Percentiles rank a stretch among this genome's conserved stretches.
phyloP scores from a whole-genome alignment of 2,888 invertebrate genomes.

The Lycophotia porphyrea region DNA sequence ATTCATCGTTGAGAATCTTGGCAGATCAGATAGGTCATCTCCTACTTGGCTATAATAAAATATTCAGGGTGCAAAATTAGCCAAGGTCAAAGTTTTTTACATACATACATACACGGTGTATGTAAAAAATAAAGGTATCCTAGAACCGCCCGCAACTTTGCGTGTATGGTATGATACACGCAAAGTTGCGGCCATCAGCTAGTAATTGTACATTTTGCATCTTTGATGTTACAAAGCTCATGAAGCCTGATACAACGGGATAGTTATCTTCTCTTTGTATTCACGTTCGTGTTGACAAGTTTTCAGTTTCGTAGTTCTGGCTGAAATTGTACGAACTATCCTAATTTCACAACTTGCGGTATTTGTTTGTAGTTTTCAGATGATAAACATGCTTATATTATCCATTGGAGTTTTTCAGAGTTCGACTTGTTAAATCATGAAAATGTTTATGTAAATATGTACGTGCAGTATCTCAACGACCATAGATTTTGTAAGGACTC shows the following conservation, averaged over 20 bases:
- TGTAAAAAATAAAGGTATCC: too few relatives aligned
- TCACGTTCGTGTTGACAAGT: slow-evolving; percentile 29
- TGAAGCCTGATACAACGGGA: slow-evolving; percentile 3
- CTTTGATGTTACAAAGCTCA: background rate
- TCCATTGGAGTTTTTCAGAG: background rate
- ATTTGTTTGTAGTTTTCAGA: slow-evolving; percentile 19
- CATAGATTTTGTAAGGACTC: too few relatives aligned
- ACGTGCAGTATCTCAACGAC: too few relatives aligned
- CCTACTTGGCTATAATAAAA: background rate
- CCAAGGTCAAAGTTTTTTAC: background rate
- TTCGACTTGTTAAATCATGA: background rate
- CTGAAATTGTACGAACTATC: slow-evolving; percentile 25
- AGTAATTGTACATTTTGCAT: too few relatives aligned
- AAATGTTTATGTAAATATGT: background rate
- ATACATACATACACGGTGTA: background rate
- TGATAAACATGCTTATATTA: background rate
- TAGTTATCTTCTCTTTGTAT: slow-evolving; percentile 18
- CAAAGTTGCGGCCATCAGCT: too few relatives aligned
- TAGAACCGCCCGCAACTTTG: too few relatives aligned
- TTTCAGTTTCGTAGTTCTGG: slow-evolving; percentile 16
- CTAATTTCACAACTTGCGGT: slow-evolving; percentile 24
- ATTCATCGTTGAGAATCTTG: background rate
- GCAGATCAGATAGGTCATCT: background rate
- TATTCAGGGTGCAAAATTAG: background rate
- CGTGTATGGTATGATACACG: too few relatives aligned